phyloP scores from a whole-genome alignment of 2,888 invertebrate genomes.

The Caenorhabditis parvicauda region DNA sequence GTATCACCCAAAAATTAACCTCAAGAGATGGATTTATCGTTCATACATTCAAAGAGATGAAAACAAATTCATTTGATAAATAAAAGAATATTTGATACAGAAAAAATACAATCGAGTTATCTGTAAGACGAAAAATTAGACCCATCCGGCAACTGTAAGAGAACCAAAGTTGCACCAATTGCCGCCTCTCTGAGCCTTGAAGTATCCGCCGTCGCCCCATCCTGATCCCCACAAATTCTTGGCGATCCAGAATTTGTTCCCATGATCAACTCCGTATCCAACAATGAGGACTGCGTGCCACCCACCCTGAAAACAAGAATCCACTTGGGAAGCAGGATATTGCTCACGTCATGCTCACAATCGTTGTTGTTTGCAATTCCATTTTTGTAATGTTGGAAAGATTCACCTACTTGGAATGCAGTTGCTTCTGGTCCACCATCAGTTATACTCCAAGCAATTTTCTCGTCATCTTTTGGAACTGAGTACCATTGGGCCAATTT shows the following conservation, averaged over 20 bases:
- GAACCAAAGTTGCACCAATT: no score
- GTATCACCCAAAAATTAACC: no score
- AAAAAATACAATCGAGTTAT: no score
- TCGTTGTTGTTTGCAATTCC: background rate
- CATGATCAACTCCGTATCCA: slow-evolving; percentile 3
- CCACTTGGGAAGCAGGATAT: background rate
- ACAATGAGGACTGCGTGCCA: slow-evolving; percentile 2
- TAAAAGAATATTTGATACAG: no score
- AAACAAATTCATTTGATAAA: no score
- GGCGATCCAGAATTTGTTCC: background rate
- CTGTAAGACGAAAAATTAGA: no score
- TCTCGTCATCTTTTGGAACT: no score
- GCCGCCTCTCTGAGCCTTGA: background rate
- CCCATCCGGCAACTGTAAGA: no score
- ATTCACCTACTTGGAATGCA: background rate
- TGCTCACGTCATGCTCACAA: background rate
- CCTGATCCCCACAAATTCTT: background rate
- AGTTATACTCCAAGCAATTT: no score
- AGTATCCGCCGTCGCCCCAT: background rate
- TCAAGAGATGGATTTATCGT: no score
- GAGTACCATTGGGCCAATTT: no score
- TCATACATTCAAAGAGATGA: no score
- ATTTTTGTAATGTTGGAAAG: background rate
- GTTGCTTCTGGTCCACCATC: background rate
- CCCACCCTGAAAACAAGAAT: background rate